Evolutionary conservation across 2,888 invertebrate species (phyloP).

Genomic region (Argyra leucocephala): DNA sequence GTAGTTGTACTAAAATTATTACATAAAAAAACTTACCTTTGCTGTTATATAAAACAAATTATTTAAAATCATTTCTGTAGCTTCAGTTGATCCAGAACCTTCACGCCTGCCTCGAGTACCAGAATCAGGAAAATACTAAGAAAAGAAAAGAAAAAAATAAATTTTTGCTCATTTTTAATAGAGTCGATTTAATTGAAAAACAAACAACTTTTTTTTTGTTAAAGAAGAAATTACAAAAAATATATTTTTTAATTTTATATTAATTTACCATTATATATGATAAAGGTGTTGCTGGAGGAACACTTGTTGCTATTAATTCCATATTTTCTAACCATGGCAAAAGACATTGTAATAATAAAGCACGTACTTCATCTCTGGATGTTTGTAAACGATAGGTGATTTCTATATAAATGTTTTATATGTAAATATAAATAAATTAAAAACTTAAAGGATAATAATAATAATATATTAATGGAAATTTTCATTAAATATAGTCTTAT

Average conservation of each 20-base stretch:
- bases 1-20: too few relatives aligned
- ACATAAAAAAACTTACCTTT: slow-evolving; percentile 53
- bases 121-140: slow-evolving; percentile 51
- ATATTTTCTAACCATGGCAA: slow-evolving; percentile 97
- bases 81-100: slow-evolving; percentile 96
- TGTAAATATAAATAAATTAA: too few relatives aligned
- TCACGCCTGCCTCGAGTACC: slow-evolving; percentile 67
- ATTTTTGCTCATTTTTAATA: neutral
- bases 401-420: slow-evolving; percentile 70
- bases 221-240: slow-evolving; percentile 4
- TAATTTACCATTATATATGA: slow-evolving; percentile 69
- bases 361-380: slow-evolving; percentile 84
- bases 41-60: slow-evolving; percentile 97
- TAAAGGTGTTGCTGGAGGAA: slow-evolving; percentile 79
- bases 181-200: neutral
- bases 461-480: too few relatives aligned
- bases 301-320: slow-evolving; percentile 93
- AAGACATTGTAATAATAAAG: slow-evolving; percentile 81
- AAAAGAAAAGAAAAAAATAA: neutral
- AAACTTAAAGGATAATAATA: too few relatives aligned
- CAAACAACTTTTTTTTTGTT: neutral
- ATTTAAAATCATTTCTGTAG: slow-evolving; percentile 99
- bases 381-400: slow-evolving; percentile 95
- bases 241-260: slow-evolving; percentile 2
- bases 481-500: too few relatives aligned